Evolutionary conservation across 2,888 invertebrate genomes (phyloP), one percentile per base, ranked within the genome.

Genomic region (Spicauda simplicius): DNA sequence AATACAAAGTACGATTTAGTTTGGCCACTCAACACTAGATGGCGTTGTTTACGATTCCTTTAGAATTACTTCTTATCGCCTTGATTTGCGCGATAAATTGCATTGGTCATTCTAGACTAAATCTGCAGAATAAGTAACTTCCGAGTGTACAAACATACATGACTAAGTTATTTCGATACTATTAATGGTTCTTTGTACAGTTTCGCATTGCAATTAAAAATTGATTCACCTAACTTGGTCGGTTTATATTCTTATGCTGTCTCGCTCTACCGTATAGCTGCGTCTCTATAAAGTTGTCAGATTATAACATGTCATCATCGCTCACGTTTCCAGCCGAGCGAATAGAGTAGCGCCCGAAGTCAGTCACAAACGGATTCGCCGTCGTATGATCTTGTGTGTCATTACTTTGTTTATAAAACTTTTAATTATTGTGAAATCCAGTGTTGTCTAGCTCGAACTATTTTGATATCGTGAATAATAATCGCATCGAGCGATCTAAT

Each of bases 331-430:
- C 80, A n/a, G 45, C 12, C 45, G n/a, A 45, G n/a, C 45, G 45
- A 45, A n/a, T 45, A 45, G 45, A 45, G n/a, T 45, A 82, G 80
- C 83, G 45, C 19, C 18, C 77, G 90, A 91, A 91, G 90, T 92
- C 90, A 91, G 91, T 92, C 79, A 86, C 91, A 83, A 84, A 87
- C 76, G 76, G 80, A 77, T 73, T 74, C 76, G 78, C 79, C 74
- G 79, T 83, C 77, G 83, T 80, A 74, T 77, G 79, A 78, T 83
- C 85, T 84, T 85, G 82, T 85, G 80, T 83, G 84, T 79, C 80
- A 76, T 68, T 57, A 59, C 76, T 76, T 82, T 82, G 75, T 76
- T 72, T 73, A 73, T 76, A 75, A 77, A 80, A 76, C 71, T 71
- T 74, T 74, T 65, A 71, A 78, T 76, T 70, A 80, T 79, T 75